These are phyloP conservation scores for Hyperoplus lanceolatus DNA, from an alignment of 2,797 vertebrate genomes.

Conservation along the genomic window DNA sequence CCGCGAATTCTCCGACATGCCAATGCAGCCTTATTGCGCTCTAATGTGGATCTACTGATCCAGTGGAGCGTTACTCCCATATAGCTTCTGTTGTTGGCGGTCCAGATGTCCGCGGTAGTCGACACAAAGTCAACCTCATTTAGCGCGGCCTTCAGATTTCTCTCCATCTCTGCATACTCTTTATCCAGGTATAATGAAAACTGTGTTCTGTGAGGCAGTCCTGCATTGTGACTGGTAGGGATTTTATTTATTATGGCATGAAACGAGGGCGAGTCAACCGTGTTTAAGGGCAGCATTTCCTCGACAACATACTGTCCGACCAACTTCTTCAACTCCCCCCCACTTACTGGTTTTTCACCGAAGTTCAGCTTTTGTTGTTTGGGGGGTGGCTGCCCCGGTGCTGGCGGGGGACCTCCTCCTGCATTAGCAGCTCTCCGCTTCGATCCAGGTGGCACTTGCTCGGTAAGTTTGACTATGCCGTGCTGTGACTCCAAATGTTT, in stretches of 20 bases:
- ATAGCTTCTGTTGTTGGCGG: not conserved
- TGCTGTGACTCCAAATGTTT: too few relatives aligned
- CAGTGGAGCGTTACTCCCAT: not conserved
- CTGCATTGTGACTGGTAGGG: not conserved
- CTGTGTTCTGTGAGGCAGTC: not conserved
- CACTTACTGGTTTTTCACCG: not conserved
- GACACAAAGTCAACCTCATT: conserved; percentile 16
- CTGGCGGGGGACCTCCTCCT: not conserved
- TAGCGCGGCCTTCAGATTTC: conserved; percentile 1
- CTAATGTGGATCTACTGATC: not conserved
- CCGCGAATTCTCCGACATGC: not conserved
- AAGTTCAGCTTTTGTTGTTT: not conserved
- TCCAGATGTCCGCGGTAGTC: conserved; percentile 2
- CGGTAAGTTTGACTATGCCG: too few relatives aligned
- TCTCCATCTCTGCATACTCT: conserved; percentile 13
- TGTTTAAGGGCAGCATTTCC: conserved; percentile 9
- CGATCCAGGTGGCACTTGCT: not conserved
- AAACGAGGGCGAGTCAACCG: not conserved
- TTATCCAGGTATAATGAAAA: conserved; percentile 9
- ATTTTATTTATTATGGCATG: conserved; percentile 10
- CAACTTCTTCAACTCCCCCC: conserved; percentile 13
- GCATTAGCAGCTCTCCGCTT: not conserved
- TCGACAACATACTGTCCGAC: not conserved
- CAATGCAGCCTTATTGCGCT: not conserved
- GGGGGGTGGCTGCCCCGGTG: too few relatives aligned